Conservation (phyloP, 2,113 vertebrate species). For the Struthio camelus region DNA sequence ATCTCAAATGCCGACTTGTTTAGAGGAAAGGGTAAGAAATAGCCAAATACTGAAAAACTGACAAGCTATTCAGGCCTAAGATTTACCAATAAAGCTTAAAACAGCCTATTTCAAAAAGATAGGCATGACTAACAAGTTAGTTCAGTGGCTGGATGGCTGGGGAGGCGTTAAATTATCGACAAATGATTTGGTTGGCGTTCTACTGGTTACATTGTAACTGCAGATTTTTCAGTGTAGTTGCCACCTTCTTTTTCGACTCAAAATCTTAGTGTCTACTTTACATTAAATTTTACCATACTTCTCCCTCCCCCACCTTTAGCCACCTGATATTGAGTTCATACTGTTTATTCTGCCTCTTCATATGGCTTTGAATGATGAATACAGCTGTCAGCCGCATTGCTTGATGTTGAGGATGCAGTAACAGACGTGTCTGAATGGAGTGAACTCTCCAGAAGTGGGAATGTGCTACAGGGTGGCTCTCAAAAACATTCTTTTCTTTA, state of each 20-base stretch:
- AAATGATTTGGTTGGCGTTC: background rate
- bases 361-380: background rate
- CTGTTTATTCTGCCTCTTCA: background rate
- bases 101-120: background rate
- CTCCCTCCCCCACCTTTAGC: background rate
- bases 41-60: background rate
- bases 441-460: background rate
- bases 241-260: background rate
- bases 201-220: background rate
- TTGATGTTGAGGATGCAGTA: background rate
- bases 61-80: background rate
- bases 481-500: background rate
- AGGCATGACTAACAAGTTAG: background rate
- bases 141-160: background rate
- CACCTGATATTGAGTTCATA: rapidly evolving
- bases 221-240: background rate
- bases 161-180: background rate
- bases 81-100: background rate
- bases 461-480: background rate
- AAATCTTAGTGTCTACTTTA: background rate
- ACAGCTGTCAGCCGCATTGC: too few species aligned
- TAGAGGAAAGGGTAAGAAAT: background rate
- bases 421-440: background rate
- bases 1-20: background rate
- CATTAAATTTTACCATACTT: background rate